A percentile compares a stretch with the other conserved stretches of the same genome.
Conservation (phyloP, 2,113 vertebrate genomes). For the Planiliza haematocheilus region DNA sequence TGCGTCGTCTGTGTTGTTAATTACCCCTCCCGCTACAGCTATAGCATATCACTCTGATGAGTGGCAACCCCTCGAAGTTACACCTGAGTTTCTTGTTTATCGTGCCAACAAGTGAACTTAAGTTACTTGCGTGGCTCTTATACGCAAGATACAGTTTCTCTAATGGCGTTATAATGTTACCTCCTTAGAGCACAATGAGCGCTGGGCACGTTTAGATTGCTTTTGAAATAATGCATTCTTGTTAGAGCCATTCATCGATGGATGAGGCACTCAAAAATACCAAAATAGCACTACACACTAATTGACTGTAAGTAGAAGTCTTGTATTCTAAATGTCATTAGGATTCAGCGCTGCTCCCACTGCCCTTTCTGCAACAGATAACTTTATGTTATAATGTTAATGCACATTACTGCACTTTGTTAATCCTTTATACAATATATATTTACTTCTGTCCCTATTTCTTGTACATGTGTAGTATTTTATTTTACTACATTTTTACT, state of each 20-base stretch:
- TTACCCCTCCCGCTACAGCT: constrained; percentile 18
- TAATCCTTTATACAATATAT: too few relatives aligned
- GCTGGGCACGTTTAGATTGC: too few relatives aligned
- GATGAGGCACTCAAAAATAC: not conserved
- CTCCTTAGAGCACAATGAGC: not conserved
- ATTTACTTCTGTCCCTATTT: too few relatives aligned
- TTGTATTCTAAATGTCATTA: not conserved
- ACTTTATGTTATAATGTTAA: too few relatives aligned
- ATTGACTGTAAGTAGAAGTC: not conserved
- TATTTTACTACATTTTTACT: too few relatives aligned
- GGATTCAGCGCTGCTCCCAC: too few relatives aligned
- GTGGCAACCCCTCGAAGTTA: not conserved
- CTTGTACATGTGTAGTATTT: too few relatives aligned
- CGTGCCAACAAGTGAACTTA: not conserved
- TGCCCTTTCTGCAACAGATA: too few relatives aligned
- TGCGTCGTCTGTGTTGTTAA: constrained; percentile 14
- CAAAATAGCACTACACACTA: not conserved
- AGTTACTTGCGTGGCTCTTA: not conserved
- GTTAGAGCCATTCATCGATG: too few relatives aligned
- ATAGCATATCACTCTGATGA: constrained; percentile 6
- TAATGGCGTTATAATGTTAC: not conserved
- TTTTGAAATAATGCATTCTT: too few relatives aligned
- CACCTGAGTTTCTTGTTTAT: not conserved
- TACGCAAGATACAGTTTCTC: not conserved
- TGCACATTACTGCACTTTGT: too few relatives aligned